Evolutionary conservation across 2,113 vertebrate genomes (phyloP), one percentile per base, ranked within the genome.

Genomic region (Chlamydotis undulata): DNA sequence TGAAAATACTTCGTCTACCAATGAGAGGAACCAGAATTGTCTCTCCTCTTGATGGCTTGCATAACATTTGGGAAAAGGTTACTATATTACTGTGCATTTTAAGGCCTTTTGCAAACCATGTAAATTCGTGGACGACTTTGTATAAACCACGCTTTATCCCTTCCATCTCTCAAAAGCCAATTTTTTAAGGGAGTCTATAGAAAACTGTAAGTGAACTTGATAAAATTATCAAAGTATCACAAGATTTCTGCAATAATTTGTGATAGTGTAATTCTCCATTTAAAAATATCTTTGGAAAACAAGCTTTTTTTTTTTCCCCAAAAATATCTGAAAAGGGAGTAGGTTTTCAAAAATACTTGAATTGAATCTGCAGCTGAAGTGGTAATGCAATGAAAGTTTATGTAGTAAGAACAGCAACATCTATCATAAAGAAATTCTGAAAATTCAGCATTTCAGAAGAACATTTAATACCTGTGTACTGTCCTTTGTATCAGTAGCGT

Each of bases 191-290:
- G 37, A 94, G 50, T 33, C 12, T 68, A 21, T 59, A 89, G 83
- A 77, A 96, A 90, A 61, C 52, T 59, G 45, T 73, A 87, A 87
- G 81, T 45, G 81, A 96, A 9, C 43, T 90, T 89, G 59, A 61
- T 96, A 82, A 94, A 94, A 94, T 96, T 91, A 85, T 84, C 64
- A 5, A 47, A 78, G 14, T 86, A 67, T 78, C 23, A 28, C 86
- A 94, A 96, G 35, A 21, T 73, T 92, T 83, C 68, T 67, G 76
- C 19, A 14, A 16, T 96, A 29, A 53, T 92, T 96, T 92, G 67
- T 97, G 59, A 50, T 26, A 7, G 10, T 35, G 59, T 74, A 77
- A 74, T 93, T 93, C 10, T 35, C 19, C 19, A 47, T 96, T 81
- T 26, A 18, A 74, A 97, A 91, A 65, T 84, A 67, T 6, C n/a